phyloP scores from a whole-genome alignment of 2,113 vertebrate genomes.

The Bettongia penicillata region DNA sequence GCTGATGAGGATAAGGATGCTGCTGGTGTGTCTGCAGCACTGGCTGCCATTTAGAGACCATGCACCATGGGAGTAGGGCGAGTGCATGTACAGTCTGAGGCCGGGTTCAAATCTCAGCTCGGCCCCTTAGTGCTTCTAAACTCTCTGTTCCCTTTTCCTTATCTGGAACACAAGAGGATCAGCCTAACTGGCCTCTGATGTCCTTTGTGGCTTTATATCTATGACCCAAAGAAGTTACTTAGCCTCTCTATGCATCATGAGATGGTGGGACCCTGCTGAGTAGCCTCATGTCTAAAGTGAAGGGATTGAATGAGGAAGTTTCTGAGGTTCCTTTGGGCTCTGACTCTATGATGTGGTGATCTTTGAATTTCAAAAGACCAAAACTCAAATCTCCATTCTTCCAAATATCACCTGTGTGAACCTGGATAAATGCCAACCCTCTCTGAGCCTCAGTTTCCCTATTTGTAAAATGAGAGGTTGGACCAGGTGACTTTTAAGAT shows the following conservation, averaged over 20 bases:
- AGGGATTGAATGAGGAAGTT: background rate
- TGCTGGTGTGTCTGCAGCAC: background rate
- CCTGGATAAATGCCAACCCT: background rate
- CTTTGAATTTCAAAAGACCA: background rate
- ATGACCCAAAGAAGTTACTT: background rate
- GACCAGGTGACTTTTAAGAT: background rate
- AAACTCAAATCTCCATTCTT: background rate
- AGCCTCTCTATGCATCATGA: no score
- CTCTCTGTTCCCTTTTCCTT: no score
- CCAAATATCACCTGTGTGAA: background rate
- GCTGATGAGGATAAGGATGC: no score
- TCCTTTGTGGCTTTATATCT: background rate
- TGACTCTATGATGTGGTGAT: background rate
- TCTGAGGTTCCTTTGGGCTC: background rate
- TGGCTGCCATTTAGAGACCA: background rate
- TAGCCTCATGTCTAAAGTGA: background rate
- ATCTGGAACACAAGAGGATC: no score
- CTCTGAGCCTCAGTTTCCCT: background rate
- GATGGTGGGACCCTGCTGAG: background rate
- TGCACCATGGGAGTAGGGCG: no score
- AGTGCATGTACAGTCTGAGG: no score
- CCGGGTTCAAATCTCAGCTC: background rate
- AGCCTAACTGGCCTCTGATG: no score
- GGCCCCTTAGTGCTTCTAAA: no score
- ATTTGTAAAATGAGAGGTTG: background rate